phyloP scores from a whole-genome alignment of 2,797 vertebrate genomes.

The Siniperca obscura region DNA sequence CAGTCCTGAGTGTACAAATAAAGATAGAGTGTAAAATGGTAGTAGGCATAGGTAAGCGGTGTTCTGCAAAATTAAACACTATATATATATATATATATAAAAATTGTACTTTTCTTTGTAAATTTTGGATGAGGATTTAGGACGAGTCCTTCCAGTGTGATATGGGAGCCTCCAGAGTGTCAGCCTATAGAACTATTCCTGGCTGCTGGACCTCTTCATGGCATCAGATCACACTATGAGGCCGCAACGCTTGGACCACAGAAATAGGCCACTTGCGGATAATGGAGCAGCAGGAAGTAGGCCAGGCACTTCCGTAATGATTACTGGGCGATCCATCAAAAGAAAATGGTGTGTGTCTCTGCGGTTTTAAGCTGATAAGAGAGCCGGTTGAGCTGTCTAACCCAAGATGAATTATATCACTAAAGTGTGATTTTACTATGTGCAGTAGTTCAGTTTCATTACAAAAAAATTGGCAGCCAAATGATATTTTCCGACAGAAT shows the following conservation, averaged over 20 bases:
- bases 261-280: conserved; percentile 58
- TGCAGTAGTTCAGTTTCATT: background rate
- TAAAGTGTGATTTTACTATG: background rate
- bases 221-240: background rate
- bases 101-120: no score
- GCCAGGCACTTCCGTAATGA: conserved; percentile 29
- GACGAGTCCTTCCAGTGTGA: background rate
- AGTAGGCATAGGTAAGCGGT: no score
- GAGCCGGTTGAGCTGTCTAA: background rate
- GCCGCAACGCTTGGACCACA: conserved; percentile 14
- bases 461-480: no score
- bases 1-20: background rate
- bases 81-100: background rate
- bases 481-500: background rate
- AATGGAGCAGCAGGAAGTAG: conserved; percentile 57
- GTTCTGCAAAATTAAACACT: background rate
- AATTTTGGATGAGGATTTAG: no score
- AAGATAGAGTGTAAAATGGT: no score
- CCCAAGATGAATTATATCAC: background rate
- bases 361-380: conserved; percentile 10
- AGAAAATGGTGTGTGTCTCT: conserved; percentile 12
- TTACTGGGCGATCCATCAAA: conserved; percentile 20
- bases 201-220: conserved; percentile 6
- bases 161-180: background rate
- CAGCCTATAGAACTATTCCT: background rate